These are phyloP conservation scores for Benthosema pterotum DNA, from an alignment of 2,797 vertebrate genomes.

Conservation along the genomic window DNA sequence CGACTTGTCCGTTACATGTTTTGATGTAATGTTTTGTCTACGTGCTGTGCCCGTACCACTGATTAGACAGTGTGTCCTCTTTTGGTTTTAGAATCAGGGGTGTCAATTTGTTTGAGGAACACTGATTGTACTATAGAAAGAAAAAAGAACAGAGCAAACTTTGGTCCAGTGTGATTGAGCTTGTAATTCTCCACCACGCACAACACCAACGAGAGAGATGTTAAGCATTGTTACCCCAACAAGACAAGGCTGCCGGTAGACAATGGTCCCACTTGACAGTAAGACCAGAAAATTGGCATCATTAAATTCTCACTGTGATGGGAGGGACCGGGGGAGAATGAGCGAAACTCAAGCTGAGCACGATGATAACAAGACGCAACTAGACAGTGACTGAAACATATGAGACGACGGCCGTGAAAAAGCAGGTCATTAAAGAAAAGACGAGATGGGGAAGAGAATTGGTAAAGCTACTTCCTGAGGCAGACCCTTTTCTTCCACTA, in stretches of 20 bases:
- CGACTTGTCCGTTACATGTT: too few species aligned
- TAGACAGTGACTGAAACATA: slow-evolving; percentile 14
- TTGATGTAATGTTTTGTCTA: too few species aligned
- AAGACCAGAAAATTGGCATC: slow-evolving; percentile 27
- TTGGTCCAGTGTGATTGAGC: slow-evolving; percentile 32
- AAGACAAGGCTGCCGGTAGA: slow-evolving; percentile 43
- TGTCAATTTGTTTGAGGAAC: slow-evolving; percentile 33
- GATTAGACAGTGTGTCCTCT: slow-evolving; percentile 15
- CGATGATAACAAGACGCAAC: background rate
- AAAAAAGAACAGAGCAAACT: too few species aligned
- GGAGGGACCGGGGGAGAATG: slow-evolving; percentile 30
- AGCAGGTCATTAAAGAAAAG: slow-evolving; percentile 45
- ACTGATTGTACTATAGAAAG: slow-evolving; percentile 33
- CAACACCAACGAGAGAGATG: slow-evolving; percentile 12
- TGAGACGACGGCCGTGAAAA: slow-evolving; percentile 24
- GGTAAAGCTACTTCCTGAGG: slow-evolving; percentile 35
- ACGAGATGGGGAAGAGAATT: background rate
- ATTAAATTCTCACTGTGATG: slow-evolving; percentile 31
- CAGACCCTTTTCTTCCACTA: slow-evolving; percentile 46
- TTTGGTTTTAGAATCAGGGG: slow-evolving; percentile 21
- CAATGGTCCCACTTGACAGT: slow-evolving; percentile 28
- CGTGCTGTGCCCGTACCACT: too few species aligned
- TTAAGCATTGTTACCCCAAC: slow-evolving; percentile 12
- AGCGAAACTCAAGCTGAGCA: slow-evolving; percentile 18
- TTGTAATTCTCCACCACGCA: slow-evolving; percentile 10